phyloP scores from a whole-genome alignment of 2,113 vertebrate species.

The Tychaedon coryphoeus region DNA sequence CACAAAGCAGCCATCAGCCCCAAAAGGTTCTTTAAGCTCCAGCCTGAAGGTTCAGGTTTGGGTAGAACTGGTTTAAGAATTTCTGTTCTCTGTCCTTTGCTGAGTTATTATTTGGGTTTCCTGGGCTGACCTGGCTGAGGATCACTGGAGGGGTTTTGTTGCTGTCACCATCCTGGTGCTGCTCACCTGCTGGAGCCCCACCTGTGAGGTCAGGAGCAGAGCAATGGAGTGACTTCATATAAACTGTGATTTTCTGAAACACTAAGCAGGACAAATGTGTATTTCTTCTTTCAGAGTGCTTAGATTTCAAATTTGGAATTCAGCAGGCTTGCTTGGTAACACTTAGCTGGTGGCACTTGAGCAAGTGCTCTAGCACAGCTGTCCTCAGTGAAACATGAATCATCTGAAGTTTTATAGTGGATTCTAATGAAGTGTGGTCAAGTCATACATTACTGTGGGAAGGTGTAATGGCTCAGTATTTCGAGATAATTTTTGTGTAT shows the following conservation, averaged over 20 bases:
- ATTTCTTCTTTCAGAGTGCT: neutral
- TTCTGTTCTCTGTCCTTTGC: fast-evolving
- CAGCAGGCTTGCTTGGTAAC: neutral
- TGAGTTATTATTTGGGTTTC: neutral
- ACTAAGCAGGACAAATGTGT: neutral
- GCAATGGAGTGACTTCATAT: neutral
- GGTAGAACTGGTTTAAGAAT: fast-evolving
- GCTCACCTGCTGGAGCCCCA: fast-evolving
- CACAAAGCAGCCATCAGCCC: neutral
- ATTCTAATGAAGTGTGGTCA: neutral
- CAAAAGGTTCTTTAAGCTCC: neutral
- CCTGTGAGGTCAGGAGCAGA: neutral
- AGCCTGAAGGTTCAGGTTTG: neutral
- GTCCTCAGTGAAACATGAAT: neutral
- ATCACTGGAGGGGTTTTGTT: neutral
- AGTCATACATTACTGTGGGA: neutral
- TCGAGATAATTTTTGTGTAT: neutral
- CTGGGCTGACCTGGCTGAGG: neutral
- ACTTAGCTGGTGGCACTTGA: neutral
- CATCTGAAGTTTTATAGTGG: neutral
- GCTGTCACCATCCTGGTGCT: neutral
- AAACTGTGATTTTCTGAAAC: neutral
- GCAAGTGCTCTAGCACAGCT: neutral
- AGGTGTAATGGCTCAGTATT: neutral
- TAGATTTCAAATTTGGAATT: neutral